A percentile compares a stretch with the other conserved stretches of the same genome.
Evolutionary conservation across 23 tunicate species (phyloP).

Genomic region (Trididemnum miniatum): DNA sequence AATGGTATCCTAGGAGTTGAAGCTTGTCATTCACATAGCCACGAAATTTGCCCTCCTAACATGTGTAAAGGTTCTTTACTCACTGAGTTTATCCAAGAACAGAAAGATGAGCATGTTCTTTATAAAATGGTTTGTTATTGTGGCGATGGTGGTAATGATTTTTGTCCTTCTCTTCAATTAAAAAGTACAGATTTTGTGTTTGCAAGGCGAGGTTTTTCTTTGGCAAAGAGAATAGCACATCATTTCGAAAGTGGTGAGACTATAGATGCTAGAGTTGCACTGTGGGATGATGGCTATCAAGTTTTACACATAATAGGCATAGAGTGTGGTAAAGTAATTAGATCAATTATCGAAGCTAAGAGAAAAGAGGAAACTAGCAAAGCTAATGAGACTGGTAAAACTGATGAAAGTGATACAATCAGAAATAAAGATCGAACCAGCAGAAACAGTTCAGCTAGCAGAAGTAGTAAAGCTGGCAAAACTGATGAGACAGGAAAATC

Average conservation of each 20-base stretch:
- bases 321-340: too few species aligned
- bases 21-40: conserved; percentile 51
- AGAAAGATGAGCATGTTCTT: neutral
- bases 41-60: conserved; percentile 48
- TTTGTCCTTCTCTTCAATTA: conserved; percentile 38
- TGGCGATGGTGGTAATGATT: conserved; percentile 66
- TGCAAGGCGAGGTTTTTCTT: conserved; percentile 43
- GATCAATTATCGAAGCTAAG: too few species aligned
- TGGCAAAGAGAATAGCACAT: neutral
- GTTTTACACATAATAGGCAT: too few species aligned
- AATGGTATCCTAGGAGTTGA: conserved; percentile 2
- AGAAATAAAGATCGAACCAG: too few species aligned
- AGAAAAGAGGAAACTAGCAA: too few species aligned
- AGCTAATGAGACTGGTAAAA: too few species aligned
- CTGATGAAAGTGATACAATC: too few species aligned
- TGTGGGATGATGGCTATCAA: neutral
- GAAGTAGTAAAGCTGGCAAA: too few species aligned
- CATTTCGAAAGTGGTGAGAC: neutral
- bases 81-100: neutral
- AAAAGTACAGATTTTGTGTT: conserved; percentile 28
- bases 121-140: conserved; percentile 43
- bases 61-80: conserved; percentile 55
- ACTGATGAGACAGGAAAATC: too few species aligned
- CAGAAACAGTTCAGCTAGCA: too few species aligned
- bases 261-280: neutral